A percentile compares a stretch with the other conserved stretches of the same genome.
These are phyloP conservation scores for Apeltes quadracus DNA, from an alignment of 2,113 vertebrate species.

Conservation along the genomic window DNA sequence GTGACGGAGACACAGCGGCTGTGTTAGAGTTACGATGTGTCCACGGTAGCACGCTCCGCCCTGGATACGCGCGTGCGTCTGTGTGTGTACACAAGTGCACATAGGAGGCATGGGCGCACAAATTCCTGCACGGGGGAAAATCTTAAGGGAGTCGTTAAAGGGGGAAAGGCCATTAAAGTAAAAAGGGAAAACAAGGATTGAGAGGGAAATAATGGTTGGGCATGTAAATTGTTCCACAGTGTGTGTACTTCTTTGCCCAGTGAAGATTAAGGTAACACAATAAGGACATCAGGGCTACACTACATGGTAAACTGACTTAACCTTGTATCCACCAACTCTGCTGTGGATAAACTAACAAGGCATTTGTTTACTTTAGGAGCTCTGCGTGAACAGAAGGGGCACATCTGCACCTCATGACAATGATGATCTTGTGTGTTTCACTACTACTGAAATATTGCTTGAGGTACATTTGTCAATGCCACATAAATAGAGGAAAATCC, in stretches of 20 bases:
- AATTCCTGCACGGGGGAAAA: slow-evolving; percentile 41
- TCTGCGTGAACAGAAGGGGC: background rate
- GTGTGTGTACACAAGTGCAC: background rate
- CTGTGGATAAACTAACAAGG: background rate
- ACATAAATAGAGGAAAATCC: slow-evolving; percentile 6
- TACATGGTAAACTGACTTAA: slow-evolving; percentile 16
- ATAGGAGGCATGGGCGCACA: slow-evolving; percentile 9
- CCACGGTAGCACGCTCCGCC: slow-evolving; percentile 7
- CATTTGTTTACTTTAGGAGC: background rate
- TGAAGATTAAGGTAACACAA: slow-evolving; percentile 40
- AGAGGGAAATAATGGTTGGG: slow-evolving; percentile 30
- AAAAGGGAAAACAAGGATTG: slow-evolving; percentile 54
- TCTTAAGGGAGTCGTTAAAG: slow-evolving; percentile 55
- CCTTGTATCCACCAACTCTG: background rate
- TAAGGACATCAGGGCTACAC: slow-evolving; percentile 21
- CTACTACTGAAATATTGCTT: background rate
- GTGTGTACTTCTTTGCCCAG: slow-evolving; percentile 19
- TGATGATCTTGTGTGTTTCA: background rate
- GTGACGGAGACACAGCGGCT: slow-evolving; percentile 53
- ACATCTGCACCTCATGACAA: background rate
- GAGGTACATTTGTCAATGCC: background rate
- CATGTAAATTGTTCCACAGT: slow-evolving; percentile 31
- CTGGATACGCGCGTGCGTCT: slow-evolving; percentile 1
- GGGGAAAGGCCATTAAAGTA: slow-evolving; percentile 56
- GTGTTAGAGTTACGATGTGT: slow-evolving; percentile 48